Evolutionary conservation across 2,797 vertebrate species (phyloP).

Genomic region (Scolopax bukidnonensis): DNA sequence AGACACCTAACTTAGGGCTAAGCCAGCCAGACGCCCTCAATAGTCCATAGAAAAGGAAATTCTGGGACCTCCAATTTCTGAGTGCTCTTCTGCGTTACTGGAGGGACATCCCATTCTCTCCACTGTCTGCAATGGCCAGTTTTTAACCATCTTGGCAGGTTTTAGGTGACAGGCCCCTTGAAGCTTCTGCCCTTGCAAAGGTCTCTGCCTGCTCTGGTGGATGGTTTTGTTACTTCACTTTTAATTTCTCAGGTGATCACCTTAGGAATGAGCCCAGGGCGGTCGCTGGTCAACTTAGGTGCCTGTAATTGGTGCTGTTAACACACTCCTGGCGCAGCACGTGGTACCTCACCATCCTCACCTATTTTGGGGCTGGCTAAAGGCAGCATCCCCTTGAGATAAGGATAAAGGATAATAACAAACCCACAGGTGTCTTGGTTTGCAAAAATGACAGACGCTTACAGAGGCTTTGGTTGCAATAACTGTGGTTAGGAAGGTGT

Average conservation of each 20-base stretch:
- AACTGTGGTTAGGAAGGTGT: not conserved
- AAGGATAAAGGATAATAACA: not conserved
- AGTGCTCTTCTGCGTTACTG: not conserved
- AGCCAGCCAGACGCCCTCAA: not conserved
- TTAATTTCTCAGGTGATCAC: not conserved
- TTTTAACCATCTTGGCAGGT: not conserved
- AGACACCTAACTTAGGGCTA: not conserved
- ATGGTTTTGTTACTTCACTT: not conserved
- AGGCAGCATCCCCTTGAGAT: not conserved
- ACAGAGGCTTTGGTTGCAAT: not conserved
- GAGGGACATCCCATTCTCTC: not conserved
- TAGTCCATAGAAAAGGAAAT: not conserved
- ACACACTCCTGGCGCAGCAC: not conserved
- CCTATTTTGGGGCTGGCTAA: not conserved
- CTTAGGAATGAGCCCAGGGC: not conserved
- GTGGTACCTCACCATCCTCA: not conserved
- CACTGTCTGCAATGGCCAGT: not conserved
- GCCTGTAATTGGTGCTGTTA: not conserved
- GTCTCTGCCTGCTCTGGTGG: not conserved
- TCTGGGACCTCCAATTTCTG: not conserved
- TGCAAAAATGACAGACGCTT: not conserved
- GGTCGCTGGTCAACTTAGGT: not conserved
- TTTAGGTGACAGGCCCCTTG: not conserved
- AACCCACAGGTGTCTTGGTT: too few relatives aligned
- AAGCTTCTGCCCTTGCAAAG: not conserved